Percentiles rank a stretch among this genome's conserved stretches.
Evolutionary conservation across 2,888 invertebrate species (phyloP).

Genomic region (Hesperia comma): DNA sequence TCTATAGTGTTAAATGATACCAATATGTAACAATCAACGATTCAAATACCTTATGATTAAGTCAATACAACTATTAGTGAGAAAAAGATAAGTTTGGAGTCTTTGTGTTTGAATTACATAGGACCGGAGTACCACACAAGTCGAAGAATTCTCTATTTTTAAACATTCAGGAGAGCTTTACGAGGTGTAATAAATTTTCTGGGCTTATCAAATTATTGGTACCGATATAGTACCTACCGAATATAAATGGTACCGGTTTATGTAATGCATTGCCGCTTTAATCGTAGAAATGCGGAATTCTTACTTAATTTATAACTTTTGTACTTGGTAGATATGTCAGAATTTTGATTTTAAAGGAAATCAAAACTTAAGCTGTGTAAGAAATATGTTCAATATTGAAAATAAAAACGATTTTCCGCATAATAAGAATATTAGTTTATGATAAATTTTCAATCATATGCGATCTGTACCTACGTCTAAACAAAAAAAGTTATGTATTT

Average conservation of each 20-base stretch:
- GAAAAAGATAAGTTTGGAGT: slow-evolving; percentile 46
- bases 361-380: neutral
- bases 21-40: slow-evolving; percentile 51
- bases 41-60: slow-evolving; percentile 55
- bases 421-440: no score
- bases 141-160: slow-evolving; percentile 19
- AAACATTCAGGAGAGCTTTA: slow-evolving; percentile 10
- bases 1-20: slow-evolving; percentile 52
- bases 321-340: neutral
- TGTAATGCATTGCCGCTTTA: neutral
- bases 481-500: no score
- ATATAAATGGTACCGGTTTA: slow-evolving; percentile 5
- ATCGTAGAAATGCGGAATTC: neutral
- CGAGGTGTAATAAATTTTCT: slow-evolving; percentile 14
- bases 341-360: neutral
- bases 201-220: slow-evolving; percentile 24
- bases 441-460: no score
- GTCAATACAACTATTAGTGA: slow-evolving; percentile 51
- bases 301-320: neutral
- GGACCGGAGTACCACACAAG: slow-evolving; percentile 42
- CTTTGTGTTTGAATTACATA: slow-evolving; percentile 39
- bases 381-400: no score
- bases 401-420: no score
- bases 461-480: no score
- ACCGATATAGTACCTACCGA: slow-evolving; percentile 1